Base-by-base conservation (phyloP, 1,140 invertebrate species). In the Drosophila sechellia region DNA sequence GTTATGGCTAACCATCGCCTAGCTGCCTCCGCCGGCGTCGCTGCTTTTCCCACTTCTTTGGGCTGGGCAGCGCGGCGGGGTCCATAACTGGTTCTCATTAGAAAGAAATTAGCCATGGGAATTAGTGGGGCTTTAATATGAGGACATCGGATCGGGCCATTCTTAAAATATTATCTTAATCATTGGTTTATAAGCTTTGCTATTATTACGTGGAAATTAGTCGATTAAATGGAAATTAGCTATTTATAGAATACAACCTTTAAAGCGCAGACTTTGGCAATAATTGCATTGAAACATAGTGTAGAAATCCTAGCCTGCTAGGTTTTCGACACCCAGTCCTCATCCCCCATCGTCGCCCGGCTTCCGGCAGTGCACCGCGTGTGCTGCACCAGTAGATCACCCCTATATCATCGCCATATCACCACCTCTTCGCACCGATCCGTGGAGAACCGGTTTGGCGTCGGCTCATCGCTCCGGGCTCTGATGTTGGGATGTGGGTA, bases 1-100 rank as follows among this genome's bases (percentile, higher is more conserved):
- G 15, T 39, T 31, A 39, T 48, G 45, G 45, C 17, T 11, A 43
- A 22, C 43, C 17, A 46, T 13, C 17, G 42, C 1, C 3, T 4
- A 20, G 42, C 37, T 49, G 31, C 31, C 31, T 39, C 39, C 49
- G 40, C 17, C 31, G 45, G 35, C 52, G 46, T 13, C 46, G 66
- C 45, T 64, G 68, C 25, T 42, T 70, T 46, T 45, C 66, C 64
- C 50, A 48, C 25, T 34, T 45, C 50, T 70, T 52, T 37, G 66
- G 74, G 74, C 55, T 77, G 64, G 66, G 25, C 37, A 17, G 60
- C 34, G 52, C 35, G 10, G 20, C n/a, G 48, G 40, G 35, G 17
- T 46, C 50, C 10, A 69, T 40, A 70, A 70, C 66, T 70, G 66
- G 66, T 70, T 70, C 66, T 68, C 39, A 65, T 68, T 61, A 68